A percentile compares a stretch with the other conserved stretches of the same genome.
Evolutionary conservation across 2,797 vertebrate species (phyloP).

Genomic region (Cercopithecus hamlyni): DNA sequence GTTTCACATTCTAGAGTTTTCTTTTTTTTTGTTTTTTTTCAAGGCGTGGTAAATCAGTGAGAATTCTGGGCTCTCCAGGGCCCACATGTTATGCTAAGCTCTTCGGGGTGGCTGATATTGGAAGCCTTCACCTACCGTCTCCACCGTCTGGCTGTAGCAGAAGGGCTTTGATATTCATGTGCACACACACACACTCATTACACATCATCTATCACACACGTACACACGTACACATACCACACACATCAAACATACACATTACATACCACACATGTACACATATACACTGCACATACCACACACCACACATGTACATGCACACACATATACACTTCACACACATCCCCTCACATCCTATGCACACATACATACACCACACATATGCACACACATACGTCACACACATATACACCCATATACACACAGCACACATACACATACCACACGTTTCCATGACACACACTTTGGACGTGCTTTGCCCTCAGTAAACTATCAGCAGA

Average conservation of each 20-base stretch:
- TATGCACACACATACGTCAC: no score
- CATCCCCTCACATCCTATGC: background rate
- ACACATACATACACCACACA: background rate
- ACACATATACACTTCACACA: background rate
- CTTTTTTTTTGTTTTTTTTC: background rate
- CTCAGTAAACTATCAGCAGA: background rate
- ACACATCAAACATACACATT: background rate
- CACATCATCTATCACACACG: background rate
- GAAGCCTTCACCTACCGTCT: background rate
- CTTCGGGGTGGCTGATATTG: background rate
- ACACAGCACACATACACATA: no score
- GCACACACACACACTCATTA: background rate
- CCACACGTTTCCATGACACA: background rate
- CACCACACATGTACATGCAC: background rate
- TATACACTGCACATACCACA: background rate
- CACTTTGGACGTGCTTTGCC: background rate
- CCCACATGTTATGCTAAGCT: background rate
- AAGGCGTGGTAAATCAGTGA: background rate
- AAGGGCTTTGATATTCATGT: background rate
- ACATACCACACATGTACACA: background rate
- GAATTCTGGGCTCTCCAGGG: background rate
- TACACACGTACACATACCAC: background rate
- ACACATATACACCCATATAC: background rate
- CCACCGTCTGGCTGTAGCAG: background rate
- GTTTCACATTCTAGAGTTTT: background rate